phyloP scores from a whole-genome alignment of 2,797 vertebrate genomes.

The Helostoma temminkii region DNA sequence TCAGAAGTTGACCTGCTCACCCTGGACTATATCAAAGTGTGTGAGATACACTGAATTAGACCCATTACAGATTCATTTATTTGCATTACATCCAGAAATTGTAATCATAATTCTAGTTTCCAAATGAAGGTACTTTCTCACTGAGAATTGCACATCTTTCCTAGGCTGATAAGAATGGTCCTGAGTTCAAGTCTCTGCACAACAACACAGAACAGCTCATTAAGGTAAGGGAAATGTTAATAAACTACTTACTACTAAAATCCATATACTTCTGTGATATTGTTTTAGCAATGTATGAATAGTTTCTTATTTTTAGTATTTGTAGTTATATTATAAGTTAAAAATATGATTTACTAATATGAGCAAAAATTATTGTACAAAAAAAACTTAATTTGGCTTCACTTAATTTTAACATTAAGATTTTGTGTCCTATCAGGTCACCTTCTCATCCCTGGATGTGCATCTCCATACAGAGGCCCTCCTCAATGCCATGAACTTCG shows the following conservation, averaged over 20 bases:
- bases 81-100: neutral
- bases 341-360: too few relatives aligned
- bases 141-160: conserved; percentile 41
- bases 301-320: too few relatives aligned
- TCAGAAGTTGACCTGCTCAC: conserved; percentile 91
- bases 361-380: too few relatives aligned
- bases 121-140: neutral
- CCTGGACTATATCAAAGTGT: conserved; percentile 92
- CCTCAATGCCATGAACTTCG: conserved; percentile 91
- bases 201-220: conserved; percentile 92
- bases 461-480: conserved; percentile 96
- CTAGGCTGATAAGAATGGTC: conserved; percentile 91
- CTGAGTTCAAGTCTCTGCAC: conserved; percentile 88
- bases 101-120: neutral
- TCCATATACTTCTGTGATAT: neutral
- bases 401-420: neutral
- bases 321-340: too few relatives aligned
- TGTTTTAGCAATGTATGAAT: neutral
- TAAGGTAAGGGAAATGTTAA: conserved; percentile 85
- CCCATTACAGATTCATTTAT: neutral
- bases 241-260: neutral
- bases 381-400: too few relatives aligned
- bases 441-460: conserved; percentile 95
- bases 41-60: conserved; percentile 1
- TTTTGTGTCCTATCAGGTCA: conserved; percentile 75